These are phyloP conservation scores for Drosophila colorata DNA, from an alignment of 2,888 invertebrate genomes.

Conservation along the genomic window DNA sequence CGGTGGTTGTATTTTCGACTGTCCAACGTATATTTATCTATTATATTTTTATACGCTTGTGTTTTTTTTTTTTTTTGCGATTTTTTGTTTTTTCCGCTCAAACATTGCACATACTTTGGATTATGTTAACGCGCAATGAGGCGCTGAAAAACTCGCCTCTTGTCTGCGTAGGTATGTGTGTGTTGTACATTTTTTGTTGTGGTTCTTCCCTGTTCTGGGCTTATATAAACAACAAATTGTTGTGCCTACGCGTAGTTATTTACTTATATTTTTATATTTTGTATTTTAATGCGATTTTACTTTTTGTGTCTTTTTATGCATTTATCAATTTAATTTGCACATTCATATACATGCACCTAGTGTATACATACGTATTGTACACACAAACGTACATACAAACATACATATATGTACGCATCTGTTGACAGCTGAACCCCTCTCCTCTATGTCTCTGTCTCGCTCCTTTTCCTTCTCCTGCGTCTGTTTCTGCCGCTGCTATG, in stretches of 20 bases:
- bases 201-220: constrained; percentile 17
- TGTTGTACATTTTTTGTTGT: constrained; percentile 4
- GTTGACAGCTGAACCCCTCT: constrained; percentile 31
- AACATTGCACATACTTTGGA: constrained; percentile 50
- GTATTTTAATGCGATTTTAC: constrained; percentile 51
- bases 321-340: constrained; percentile 58
- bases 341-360: constrained; percentile 8
- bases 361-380: constrained; percentile 6
- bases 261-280: constrained; percentile 53
- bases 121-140: constrained; percentile 55
- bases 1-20: constrained; percentile 25
- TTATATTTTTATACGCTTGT: constrained; percentile 20
- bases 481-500: neutral
- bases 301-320: constrained; percentile 51
- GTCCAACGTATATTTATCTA: constrained; percentile 28
- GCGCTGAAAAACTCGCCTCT: constrained; percentile 4
- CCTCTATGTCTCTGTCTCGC: neutral
- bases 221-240: constrained; percentile 73
- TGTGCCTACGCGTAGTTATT: constrained; percentile 67
- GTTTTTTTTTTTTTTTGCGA: constrained; percentile 6
- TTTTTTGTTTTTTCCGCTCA: constrained; percentile 9
- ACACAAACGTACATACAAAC: neutral
- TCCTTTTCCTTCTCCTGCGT: neutral
- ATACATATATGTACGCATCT: constrained; percentile 5
- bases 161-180: constrained; percentile 7